Evolutionary conservation across 2,888 invertebrate species (phyloP).

Genomic region (Dicranocentrus wangi): DNA sequence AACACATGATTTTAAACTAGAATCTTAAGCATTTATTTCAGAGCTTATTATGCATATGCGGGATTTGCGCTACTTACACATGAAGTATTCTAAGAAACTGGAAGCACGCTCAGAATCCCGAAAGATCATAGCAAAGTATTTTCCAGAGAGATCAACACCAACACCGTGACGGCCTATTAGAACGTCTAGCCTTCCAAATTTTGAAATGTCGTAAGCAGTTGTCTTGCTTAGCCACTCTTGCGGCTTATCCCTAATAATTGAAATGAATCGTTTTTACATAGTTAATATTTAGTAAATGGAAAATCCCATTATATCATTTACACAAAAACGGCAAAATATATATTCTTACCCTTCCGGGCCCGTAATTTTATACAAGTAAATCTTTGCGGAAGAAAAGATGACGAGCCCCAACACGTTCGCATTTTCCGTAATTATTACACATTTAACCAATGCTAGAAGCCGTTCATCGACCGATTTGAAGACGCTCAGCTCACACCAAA

Average conservation of each 20-base stretch:
- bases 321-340: neutral
- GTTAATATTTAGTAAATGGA: neutral
- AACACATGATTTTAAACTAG: too few species aligned
- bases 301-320: neutral
- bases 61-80: constrained; percentile 70
- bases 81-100: constrained; percentile 70
- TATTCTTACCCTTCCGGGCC: constrained; percentile 70
- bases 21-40: too few species aligned
- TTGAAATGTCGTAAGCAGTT: constrained; percentile 66
- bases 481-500: constrained; percentile 70
- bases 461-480: constrained; percentile 70
- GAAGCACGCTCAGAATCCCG: constrained; percentile 70
- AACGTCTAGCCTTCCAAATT: constrained; percentile 69
- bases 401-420: constrained; percentile 65
- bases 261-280: neutral
- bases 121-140: constrained; percentile 71
- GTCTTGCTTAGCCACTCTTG: constrained; percentile 71
- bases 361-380: constrained; percentile 71
- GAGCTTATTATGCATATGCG: too few species aligned
- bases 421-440: constrained; percentile 64
- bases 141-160: constrained; percentile 71
- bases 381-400: constrained; percentile 70
- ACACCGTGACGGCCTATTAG: constrained; percentile 72
- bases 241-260: constrained; percentile 67
- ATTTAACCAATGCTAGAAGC: constrained; percentile 69